These are phyloP conservation scores for Pseudomyrmex sp. DNA, from an alignment of 1,140 invertebrate genomes.

Conservation along the genomic window DNA sequence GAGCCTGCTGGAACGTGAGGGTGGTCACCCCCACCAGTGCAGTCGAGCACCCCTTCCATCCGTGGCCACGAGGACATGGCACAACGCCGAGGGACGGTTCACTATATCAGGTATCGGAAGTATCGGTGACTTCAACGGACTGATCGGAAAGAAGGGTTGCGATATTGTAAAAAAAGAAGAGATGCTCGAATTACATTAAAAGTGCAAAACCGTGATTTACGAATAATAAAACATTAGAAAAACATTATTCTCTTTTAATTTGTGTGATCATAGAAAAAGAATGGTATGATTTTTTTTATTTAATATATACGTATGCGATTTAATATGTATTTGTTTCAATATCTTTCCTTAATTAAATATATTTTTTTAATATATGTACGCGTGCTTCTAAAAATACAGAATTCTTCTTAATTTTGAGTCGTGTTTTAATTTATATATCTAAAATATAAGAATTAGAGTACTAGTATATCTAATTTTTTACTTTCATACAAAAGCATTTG, in stretches of 20 bases:
- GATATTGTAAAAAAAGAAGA: neutral
- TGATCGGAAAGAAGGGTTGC: constrained; percentile 83
- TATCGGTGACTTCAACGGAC: constrained; percentile 86
- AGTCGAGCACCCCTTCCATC: constrained; percentile 67
- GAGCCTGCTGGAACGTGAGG: constrained; percentile 78
- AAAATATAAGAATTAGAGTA: too few relatives aligned
- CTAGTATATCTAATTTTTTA: too few relatives aligned
- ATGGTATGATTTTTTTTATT: neutral
- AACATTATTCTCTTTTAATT: too few relatives aligned
- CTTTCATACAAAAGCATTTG: too few relatives aligned
- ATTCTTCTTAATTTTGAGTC: too few relatives aligned
- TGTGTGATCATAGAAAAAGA: neutral
- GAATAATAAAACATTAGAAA: neutral
- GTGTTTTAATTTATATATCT: too few relatives aligned
- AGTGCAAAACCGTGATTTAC: neutral
- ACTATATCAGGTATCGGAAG: constrained; percentile 83
- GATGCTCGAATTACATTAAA: neutral
- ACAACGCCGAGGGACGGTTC: constrained; percentile 74
- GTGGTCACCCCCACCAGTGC: constrained; percentile 78
- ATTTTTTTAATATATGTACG: too few relatives aligned
- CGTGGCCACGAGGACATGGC: constrained; percentile 74
- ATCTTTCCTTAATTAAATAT: neutral
- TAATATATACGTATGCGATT: neutral
- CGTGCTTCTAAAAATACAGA: too few relatives aligned
- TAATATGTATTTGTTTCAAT: neutral